Conservation (phyloP, 1,140 invertebrate genomes). For the Zophobas morio region DNA sequence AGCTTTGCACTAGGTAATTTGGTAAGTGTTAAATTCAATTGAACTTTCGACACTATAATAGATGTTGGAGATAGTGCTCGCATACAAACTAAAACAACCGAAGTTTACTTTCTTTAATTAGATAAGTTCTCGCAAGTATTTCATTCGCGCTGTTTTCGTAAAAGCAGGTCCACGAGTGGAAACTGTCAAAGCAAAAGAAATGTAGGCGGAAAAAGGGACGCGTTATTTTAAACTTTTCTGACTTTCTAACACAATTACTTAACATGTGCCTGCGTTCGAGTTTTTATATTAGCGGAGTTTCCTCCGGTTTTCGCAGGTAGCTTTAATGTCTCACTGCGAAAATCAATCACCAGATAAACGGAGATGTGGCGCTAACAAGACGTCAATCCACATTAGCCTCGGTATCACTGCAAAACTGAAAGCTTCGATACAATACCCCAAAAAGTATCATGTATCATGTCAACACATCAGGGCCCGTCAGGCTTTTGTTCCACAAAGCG, state of each 20-base stretch:
- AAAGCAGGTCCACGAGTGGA: slow-evolving; percentile 14
- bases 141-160: slow-evolving; percentile 22
- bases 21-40: slow-evolving; percentile 25
- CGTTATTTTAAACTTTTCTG: slow-evolving; percentile 27
- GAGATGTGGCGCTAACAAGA: slow-evolving; percentile 22
- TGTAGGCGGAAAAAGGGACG: slow-evolving; percentile 14
- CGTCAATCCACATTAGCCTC: slow-evolving; percentile 31
- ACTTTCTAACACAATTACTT: slow-evolving; percentile 33
- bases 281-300: slow-evolving; percentile 27
- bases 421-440: slow-evolving; percentile 16
- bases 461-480: slow-evolving; percentile 2
- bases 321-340: slow-evolving; percentile 8
- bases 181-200: slow-evolving; percentile 32
- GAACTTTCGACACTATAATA: slow-evolving; percentile 36
- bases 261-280: slow-evolving; percentile 15
- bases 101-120: slow-evolving; percentile 43
- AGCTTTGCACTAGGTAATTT: not conserved
- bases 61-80: slow-evolving; percentile 24
- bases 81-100: slow-evolving; percentile 33
- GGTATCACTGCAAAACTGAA: slow-evolving; percentile 23
- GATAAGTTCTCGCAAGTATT: slow-evolving; percentile 31
- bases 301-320: slow-evolving; percentile 7
- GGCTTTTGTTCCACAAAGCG: not conserved
- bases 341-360: slow-evolving; percentile 36
- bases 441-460: slow-evolving; percentile 25